Evolutionary conservation across 2,797 vertebrate genomes (phyloP), one percentile per base, ranked within the genome.

Genomic region (Zenarchopterus dispar): DNA sequence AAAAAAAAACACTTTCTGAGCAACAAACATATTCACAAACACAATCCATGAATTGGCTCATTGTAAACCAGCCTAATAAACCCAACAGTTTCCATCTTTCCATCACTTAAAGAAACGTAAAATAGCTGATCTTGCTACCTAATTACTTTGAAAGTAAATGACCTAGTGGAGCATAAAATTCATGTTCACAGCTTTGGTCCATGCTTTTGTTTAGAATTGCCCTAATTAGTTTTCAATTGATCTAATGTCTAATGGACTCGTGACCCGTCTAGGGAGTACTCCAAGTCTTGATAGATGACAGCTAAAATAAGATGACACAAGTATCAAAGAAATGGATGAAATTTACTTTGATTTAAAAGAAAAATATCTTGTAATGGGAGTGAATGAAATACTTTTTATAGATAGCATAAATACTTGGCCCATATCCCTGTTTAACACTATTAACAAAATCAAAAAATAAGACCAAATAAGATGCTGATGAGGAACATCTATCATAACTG

Each of bases 381-480:
- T 16, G 22, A 3, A n/a, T 49, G 1, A 22, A 39, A 16, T 54
- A 6, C 10, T 59, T 78, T n/a, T 70, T 33, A 48, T 21, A 26
- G 53, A 39, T 57, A 69, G 56, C 26, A 3, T 50, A 41, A 67
- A 52, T 44, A 26, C 56, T 73, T 77, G 73, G 64, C 45, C 36
- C 8, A 36, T 50, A 43, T 75, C 75, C 73, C 65, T 45, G 11
- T 58, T 65, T 64, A 66, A 70, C 45, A 44, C 21, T 42, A 62
- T 70, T 47, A 77, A 52, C 21, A 65, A 31, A 67, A 53, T 41
- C 19, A 56, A 31, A 67, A 36, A 72, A 73, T 76, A 46, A 51
- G n/a, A 55, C 60, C 17, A 64, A 71, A 73, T 65, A 67, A 70
- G 42, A 74, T 59, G 31, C 67, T 81, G 71, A 75, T 61, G 52